phyloP scores from a whole-genome alignment of 2,113 vertebrate genomes.

The Vireo altiloquus region DNA sequence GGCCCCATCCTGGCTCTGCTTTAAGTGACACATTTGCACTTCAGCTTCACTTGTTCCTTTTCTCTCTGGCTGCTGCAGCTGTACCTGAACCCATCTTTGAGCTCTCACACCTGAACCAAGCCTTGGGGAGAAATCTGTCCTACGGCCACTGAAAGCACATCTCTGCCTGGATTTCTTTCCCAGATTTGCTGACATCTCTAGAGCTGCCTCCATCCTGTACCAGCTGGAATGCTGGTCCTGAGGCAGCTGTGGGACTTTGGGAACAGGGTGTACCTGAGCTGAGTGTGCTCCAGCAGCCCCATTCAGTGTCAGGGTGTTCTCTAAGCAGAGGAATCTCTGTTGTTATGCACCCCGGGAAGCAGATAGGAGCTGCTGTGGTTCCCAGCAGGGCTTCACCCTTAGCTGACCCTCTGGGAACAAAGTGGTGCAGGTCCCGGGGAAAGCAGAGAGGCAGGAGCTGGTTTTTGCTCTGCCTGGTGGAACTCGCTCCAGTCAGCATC shows the following conservation, averaged over 20 bases:
- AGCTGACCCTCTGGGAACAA: background rate
- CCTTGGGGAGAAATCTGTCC: background rate
- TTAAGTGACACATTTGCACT: background rate
- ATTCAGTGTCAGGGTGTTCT: too few relatives aligned
- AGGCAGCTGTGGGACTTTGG: background rate
- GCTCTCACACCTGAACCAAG: background rate
- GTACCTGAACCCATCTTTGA: background rate
- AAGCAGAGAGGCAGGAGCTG: background rate
- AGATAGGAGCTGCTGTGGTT: background rate
- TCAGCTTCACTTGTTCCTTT: background rate
- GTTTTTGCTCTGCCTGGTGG: background rate
- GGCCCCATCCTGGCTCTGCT: background rate
- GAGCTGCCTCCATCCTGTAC: rapidly evolving
- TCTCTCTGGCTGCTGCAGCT: background rate
- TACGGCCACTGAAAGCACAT: background rate
- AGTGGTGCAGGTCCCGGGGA: background rate
- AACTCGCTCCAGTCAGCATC: background rate
- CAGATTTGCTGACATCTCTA: background rate
- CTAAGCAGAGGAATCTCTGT: background rate
- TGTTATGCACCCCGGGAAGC: background rate
- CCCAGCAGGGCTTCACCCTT: rapidly evolving
- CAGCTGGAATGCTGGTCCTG: background rate
- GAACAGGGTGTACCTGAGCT: too few relatives aligned
- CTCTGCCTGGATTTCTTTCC: background rate
- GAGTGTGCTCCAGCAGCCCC: too few relatives aligned